Evolutionary conservation across 1,140 invertebrate genomes (phyloP).

Genomic region (Spodoptera frugiperda): DNA sequence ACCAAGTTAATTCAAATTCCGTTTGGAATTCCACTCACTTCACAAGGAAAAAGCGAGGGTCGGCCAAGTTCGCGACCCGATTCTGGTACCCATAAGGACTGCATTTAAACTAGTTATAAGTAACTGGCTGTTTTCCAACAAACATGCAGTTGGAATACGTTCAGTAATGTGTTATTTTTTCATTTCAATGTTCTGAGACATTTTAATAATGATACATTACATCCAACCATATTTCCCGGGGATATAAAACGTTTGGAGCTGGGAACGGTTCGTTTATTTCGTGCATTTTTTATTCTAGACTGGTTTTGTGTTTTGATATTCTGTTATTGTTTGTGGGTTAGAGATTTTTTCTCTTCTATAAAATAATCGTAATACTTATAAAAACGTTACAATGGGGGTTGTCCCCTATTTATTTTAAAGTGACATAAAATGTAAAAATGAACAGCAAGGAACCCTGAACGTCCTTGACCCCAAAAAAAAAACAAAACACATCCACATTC

Average conservation of each 20-base stretch:
- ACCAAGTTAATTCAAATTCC: slow-evolving; percentile 24
- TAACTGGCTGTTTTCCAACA: slow-evolving; percentile 47
- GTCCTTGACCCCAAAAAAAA: background rate
- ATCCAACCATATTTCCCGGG: slow-evolving; percentile 8
- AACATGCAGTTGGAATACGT: slow-evolving; percentile 32
- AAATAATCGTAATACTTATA: no score
- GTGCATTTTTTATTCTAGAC: background rate
- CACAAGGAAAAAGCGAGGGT: background rate
- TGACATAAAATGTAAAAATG: no score
- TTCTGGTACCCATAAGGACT: slow-evolving; percentile 38
- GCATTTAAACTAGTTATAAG: slow-evolving; percentile 45
- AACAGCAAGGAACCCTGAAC: no score
- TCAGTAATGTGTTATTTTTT: slow-evolving; percentile 40
- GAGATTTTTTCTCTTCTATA: no score
- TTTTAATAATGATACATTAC: slow-evolving; percentile 43
- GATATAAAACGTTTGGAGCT: background rate
- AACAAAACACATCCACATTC: background rate
- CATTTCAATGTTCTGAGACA: slow-evolving; percentile 44
- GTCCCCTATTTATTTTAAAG: no score
- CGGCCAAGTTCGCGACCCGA: slow-evolving; percentile 24
- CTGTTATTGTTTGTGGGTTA: background rate
- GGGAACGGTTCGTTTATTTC: background rate
- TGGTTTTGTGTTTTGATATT: background rate
- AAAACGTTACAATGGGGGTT: no score
- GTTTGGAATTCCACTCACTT: slow-evolving; percentile 15